phyloP scores from a whole-genome alignment of 2,113 vertebrate species.

The Bambusicola thoracicus region DNA sequence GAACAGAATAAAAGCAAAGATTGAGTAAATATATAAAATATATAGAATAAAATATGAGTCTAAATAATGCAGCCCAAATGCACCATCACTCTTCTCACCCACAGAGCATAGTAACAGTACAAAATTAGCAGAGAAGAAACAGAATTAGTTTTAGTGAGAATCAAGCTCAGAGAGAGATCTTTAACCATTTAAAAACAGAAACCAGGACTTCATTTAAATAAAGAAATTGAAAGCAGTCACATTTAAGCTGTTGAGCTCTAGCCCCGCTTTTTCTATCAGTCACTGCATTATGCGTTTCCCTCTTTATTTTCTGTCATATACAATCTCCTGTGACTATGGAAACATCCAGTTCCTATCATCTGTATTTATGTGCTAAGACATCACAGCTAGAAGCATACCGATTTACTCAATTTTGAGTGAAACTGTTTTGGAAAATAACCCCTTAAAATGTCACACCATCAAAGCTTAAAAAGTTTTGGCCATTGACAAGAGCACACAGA shows the following conservation, averaged over 20 bases:
- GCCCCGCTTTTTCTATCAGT: not conserved
- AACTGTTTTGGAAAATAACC: not conserved
- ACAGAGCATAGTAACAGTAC: not conserved
- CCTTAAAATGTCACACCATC: not conserved
- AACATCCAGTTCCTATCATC: not conserved
- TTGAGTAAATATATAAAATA: not conserved
- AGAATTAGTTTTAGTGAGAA: not conserved
- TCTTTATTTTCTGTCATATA: not conserved
- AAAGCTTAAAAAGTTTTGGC: not conserved
- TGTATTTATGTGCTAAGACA: not conserved
- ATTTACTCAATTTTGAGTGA: not conserved
- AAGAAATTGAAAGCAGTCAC: not conserved
- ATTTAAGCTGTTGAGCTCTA: not conserved
- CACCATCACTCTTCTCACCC: not conserved
- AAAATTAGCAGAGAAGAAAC: not conserved
- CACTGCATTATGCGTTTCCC: not conserved
- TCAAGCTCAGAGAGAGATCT: not conserved
- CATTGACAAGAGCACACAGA: not conserved
- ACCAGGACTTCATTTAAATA: fast-evolving
- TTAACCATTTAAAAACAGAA: not conserved
- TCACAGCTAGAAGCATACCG: not conserved
- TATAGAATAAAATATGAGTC: not conserved
- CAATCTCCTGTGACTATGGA: not conserved
- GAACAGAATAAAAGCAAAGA: not conserved
- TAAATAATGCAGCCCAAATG: not conserved